A percentile compares a stretch with the other conserved stretches of the same genome.
Evolutionary conservation across 2,797 vertebrate species (phyloP).

Genomic region (Melanotaenia pygmaea): DNA sequence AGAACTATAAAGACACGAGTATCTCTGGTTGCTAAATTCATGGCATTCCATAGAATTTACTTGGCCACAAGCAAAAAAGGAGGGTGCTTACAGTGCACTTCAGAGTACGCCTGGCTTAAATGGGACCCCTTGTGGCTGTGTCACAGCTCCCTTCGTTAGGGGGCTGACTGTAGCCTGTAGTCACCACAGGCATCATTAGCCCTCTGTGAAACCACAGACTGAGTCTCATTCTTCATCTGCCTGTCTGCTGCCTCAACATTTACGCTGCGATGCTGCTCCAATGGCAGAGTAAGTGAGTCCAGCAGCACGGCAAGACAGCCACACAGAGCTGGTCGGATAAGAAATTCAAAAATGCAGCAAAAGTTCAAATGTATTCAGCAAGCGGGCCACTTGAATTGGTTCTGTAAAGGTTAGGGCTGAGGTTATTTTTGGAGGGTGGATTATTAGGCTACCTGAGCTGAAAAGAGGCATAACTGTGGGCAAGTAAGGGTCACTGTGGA

Average conservation of each 20-base stretch:
- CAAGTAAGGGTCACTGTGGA: conserved; percentile 65
- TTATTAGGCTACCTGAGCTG: conserved; percentile 78
- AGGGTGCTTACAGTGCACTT: conserved; percentile 86
- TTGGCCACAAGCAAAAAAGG: conserved; percentile 78
- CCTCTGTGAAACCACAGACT: conserved; percentile 84
- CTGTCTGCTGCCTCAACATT: conserved; percentile 82
- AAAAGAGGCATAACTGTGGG: conserved; percentile 69
- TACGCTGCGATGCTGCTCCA: conserved; percentile 68
- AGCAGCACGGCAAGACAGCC: conserved; percentile 67
- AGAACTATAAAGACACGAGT: conserved; percentile 69
- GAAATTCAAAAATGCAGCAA: conserved; percentile 79
- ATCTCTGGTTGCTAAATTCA: conserved; percentile 73
- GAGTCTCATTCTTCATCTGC: conserved; percentile 87
- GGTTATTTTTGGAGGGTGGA: conserved; percentile 78
- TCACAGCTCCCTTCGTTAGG: conserved; percentile 88
- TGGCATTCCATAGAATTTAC: conserved; percentile 80
- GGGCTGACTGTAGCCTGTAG: conserved; percentile 85
- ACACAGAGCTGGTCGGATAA: conserved; percentile 57
- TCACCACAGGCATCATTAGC: conserved; percentile 88
- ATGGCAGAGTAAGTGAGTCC: conserved; percentile 74
- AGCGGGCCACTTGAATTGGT: conserved; percentile 72
- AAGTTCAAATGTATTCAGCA: conserved; percentile 82
- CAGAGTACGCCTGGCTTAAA: conserved; percentile 82
- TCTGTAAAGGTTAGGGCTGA: conserved; percentile 76
- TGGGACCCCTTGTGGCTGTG: conserved; percentile 87